A percentile compares a stretch with the other conserved stretches of the same genome.
Evolutionary conservation across 2,888 invertebrate species (phyloP).

Genomic region (Drosophila quinaria): DNA sequence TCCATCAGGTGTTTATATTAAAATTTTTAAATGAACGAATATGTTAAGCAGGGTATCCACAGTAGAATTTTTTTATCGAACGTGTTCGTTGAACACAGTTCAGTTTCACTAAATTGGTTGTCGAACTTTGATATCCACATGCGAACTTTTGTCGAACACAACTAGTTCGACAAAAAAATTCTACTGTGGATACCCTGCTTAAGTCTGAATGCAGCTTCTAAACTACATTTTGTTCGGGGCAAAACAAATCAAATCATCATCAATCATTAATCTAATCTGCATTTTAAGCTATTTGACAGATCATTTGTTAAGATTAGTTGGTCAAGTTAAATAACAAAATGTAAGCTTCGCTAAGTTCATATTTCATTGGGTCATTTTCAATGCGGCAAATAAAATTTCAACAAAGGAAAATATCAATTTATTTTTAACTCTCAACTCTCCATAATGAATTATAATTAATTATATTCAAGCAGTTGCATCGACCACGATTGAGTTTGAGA

Average conservation of each 20-base stretch:
- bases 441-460: conserved; percentile 47
- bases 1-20: background rate
- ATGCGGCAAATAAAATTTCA: background rate
- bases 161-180: too few species aligned
- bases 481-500: conserved; percentile 6
- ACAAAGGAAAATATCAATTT: conserved; percentile 23
- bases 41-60: too few species aligned
- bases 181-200: too few species aligned
- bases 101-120: too few species aligned
- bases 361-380: background rate
- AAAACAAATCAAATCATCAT: too few species aligned
- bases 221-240: too few species aligned
- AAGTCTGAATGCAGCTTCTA: too few species aligned
- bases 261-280: background rate
- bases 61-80: too few species aligned
- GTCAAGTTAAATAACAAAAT: background rate
- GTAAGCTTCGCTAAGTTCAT: background rate
- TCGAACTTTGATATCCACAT: too few species aligned
- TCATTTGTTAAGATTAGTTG: background rate
- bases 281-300: background rate
- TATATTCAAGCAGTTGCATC: conserved; percentile 36
- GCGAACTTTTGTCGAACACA: too few species aligned
- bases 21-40: too few species aligned
- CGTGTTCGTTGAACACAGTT: too few species aligned
- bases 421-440: conserved; percentile 15